Conservation (phyloP, 2,888 invertebrate species). For the Philopedon plagiatum region DNA sequence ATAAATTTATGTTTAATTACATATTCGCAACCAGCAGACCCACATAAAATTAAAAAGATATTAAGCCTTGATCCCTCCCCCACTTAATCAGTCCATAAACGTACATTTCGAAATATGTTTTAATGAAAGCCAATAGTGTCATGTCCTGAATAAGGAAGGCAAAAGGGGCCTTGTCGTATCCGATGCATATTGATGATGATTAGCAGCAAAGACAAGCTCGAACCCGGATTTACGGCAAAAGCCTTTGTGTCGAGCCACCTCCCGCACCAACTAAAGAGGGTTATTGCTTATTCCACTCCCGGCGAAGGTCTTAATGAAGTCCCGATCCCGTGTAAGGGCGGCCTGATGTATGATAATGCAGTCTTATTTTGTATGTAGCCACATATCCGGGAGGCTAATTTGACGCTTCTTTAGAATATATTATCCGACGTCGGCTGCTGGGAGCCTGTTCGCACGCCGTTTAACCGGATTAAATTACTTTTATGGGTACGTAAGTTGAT, state of each 20-base stretch:
- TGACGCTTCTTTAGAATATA: constrained; percentile 24
- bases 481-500: constrained; percentile 7
- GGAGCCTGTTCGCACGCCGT: constrained; percentile 1
- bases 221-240: constrained; percentile 39
- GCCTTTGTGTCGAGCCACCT: constrained; percentile 45
- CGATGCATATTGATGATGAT: constrained; percentile 50
- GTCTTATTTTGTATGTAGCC: constrained; percentile 34
- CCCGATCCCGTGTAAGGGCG: constrained; percentile 35
- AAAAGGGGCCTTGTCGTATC: constrained; percentile 42
- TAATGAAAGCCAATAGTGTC: constrained; percentile 39
- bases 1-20: neutral
- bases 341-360: constrained; percentile 43
- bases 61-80: neutral
- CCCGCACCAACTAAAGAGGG: constrained; percentile 42
- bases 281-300: constrained; percentile 48
- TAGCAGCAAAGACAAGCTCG: constrained; percentile 44
- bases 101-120: constrained; percentile 26
- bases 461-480: constrained; percentile 18
- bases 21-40: neutral
- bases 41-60: neutral
- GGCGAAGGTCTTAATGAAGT: constrained; percentile 46
- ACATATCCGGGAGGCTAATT: constrained; percentile 35
- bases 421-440: constrained; percentile 5
- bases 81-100: constrained; percentile 9
- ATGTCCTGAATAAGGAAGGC: constrained; percentile 35